These are phyloP conservation scores for Lasiurus cinereus DNA, from an alignment of 2,113 vertebrate genomes.

Conservation along the genomic window DNA sequence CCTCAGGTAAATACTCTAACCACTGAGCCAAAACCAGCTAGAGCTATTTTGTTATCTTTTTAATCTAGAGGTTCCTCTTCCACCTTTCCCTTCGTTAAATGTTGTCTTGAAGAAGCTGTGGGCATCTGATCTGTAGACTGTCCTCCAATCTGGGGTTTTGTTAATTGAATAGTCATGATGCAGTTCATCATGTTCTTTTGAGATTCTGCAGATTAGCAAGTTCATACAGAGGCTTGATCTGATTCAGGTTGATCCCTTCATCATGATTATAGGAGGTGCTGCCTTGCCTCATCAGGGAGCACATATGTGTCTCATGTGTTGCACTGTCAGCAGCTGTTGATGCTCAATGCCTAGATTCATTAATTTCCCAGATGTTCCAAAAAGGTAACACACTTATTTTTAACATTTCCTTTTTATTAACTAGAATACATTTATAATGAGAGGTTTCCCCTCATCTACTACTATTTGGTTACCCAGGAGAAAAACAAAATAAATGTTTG, in stretches of 20 bases:
- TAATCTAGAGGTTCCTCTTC: background rate
- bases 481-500: background rate
- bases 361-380: conserved; percentile 21
- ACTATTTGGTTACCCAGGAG: background rate
- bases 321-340: background rate
- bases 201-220: background rate
- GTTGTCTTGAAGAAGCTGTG: conserved; percentile 26
- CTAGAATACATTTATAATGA: conserved; percentile 37
- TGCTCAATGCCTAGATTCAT: background rate
- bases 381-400: background rate
- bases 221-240: background rate
- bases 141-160: conserved; percentile 29
- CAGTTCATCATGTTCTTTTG: background rate
- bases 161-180: background rate
- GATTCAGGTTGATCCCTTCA: background rate
- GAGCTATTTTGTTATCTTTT: background rate
- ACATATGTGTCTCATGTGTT: background rate
- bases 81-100: background rate
- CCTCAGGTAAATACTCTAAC: too few relatives aligned
- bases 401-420: conserved; percentile 14
- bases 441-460: background rate
- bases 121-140: background rate
- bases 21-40: too few relatives aligned
- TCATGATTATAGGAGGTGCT: background rate
- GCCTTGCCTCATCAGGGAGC: background rate